Base-by-base conservation (phyloP, 1,140 invertebrate species). In the Monochamus saltuarius region DNA sequence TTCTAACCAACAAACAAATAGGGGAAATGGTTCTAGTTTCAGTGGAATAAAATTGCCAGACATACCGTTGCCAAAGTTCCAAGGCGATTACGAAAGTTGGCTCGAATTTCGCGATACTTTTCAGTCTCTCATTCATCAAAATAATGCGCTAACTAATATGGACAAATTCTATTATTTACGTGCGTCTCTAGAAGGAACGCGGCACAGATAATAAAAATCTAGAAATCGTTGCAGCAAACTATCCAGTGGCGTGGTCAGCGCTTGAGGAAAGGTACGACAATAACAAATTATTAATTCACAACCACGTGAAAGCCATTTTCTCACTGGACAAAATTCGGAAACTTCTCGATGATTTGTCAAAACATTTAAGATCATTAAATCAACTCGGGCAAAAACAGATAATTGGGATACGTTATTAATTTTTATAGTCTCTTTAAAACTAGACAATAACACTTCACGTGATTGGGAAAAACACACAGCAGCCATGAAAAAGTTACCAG, bases 391-490 rank as follows among this genome's bases (percentile, higher is more conserved):
- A 55, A 59, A 67, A 4, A 47, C 73, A 29, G 66, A 66, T 4
- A 8, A 67, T 1, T 73, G 71, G 53, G 64, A 69, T 16, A 69
- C 67, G 0, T 59, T 73, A 0, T 52, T 67, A 17, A 59, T 51
- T 29, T 29, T 39, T 19, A 2, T 53, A 16, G n/a, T 39, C 3
- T 53, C 11, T 7, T 43, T 37, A 17, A 54, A 53, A 29, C 9
- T 54, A 43, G 14, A 42, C 17, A n/a, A 49, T 49, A 11, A 11
- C 13, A 13, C 10, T 35, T 37, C 9, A 7, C n/a, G 16, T 13
- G 39, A 42, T 13, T 42, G 39, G 7, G 39, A 16, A 42, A 42
- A 42, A 4, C n/a, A 42, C 39, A 42, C 39, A n/a, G 22, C 22
- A 29, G 6, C 6, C 22, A 29, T 29, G 22, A 29, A 29, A 6